phyloP scores from a whole-genome alignment of 2,113 vertebrate species.

The Austrofundulus limnaeus region DNA sequence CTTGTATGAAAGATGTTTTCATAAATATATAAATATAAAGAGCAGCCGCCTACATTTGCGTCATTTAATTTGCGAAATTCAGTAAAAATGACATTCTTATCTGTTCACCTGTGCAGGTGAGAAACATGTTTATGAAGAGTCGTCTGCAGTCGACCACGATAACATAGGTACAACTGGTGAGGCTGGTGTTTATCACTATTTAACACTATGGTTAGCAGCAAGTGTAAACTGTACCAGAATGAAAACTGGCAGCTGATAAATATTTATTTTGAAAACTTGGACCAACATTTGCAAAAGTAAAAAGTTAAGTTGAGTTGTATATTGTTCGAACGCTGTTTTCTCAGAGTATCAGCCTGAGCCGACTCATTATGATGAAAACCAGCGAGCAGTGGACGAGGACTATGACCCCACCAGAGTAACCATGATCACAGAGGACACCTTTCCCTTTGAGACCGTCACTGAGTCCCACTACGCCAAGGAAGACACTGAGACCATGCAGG shows the following conservation, averaged over 20 bases:
- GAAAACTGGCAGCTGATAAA: not conserved
- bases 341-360: constrained; percentile 65
- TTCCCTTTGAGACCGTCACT: constrained; percentile 66
- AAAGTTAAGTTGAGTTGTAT: not conserved
- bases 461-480: constrained; percentile 78
- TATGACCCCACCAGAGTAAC: constrained; percentile 72
- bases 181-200: not conserved
- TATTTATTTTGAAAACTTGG: not conserved
- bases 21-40: no score
- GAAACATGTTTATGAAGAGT: constrained; percentile 68
- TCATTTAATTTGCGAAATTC: not conserved
- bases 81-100: not conserved
- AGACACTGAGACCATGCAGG: constrained; percentile 71
- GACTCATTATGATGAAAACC: constrained; percentile 66
- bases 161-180: constrained; percentile 68
- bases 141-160: constrained; percentile 65
- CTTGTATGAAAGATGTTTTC: no score
- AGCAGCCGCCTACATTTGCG: not conserved
- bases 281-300: not conserved
- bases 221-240: not conserved
- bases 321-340: not conserved
- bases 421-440: constrained; percentile 78
- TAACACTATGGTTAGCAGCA: not conserved
- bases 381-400: constrained; percentile 45
- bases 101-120: constrained; percentile 63